A percentile compares a stretch with the other conserved stretches of the same genome.
Evolutionary conservation across 2,113 vertebrate genomes (phyloP).

Genomic region (Scomber scombrus): DNA sequence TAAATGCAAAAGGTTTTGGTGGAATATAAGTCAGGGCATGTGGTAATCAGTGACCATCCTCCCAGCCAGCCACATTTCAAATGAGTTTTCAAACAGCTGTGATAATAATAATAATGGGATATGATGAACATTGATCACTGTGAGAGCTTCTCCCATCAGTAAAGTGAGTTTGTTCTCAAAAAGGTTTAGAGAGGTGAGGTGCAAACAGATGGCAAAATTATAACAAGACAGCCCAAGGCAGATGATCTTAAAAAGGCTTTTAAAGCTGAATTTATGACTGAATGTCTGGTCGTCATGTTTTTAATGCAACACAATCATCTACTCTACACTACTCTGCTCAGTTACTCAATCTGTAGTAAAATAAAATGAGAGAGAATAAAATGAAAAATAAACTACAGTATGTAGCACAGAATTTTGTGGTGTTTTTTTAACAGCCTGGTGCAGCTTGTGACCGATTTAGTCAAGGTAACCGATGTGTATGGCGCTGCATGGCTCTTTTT

Average conservation of each 20-base stretch:
- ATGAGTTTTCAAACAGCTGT: constrained; percentile 7
- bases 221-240: not conserved
- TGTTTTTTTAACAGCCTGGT: not conserved
- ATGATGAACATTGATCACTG: not conserved
- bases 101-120: not conserved
- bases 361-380: not conserved
- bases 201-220: constrained; percentile 35
- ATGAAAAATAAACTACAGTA: not conserved
- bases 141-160: not conserved
- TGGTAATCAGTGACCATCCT: not conserved
- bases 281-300: constrained; percentile 7
- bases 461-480: not conserved
- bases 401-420: not conserved
- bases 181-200: constrained; percentile 15
- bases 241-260: constrained; percentile 1
- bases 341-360: not conserved
- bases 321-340: not conserved
- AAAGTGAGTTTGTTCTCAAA: not conserved
- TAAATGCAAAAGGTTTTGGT: not conserved
- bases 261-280: constrained; percentile 3
- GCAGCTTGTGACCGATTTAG: not conserved
- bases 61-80: not conserved
- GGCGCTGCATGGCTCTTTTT: not conserved
- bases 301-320: not conserved
- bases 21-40: not conserved